phyloP scores from a whole-genome alignment of 2,113 vertebrate species.

The Thamnophis sirtalis region DNA sequence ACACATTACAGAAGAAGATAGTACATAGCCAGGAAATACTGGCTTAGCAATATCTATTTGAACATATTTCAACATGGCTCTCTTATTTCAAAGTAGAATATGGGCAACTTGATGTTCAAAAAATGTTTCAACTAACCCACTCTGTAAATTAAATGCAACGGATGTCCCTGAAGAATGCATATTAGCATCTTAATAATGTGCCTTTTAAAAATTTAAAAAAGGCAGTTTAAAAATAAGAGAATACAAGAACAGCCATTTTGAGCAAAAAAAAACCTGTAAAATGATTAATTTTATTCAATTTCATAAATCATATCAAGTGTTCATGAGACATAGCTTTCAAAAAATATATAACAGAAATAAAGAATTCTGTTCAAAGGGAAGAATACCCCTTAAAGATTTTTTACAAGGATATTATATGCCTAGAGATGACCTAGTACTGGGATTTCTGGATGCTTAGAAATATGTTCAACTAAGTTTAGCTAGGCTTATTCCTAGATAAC shows the following conservation, averaged over 20 bases:
- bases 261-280: neutral
- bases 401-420: neutral
- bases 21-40: neutral
- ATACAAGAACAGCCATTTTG: slow-evolving; percentile 21
- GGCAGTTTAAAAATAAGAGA: neutral
- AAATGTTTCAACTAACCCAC: neutral
- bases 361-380: slow-evolving; percentile 19
- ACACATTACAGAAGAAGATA: neutral
- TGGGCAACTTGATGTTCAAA: neutral
- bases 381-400: slow-evolving; percentile 21
- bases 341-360: slow-evolving; percentile 27
- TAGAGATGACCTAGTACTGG: neutral
- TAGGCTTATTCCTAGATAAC: neutral
- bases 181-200: neutral
- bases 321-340: slow-evolving; percentile 46
- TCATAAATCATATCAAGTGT: slow-evolving; percentile 39
- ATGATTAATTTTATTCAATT: slow-evolving; percentile 36
- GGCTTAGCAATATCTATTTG: neutral
- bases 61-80: neutral
- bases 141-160: neutral
- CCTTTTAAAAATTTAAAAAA: neutral
- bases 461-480: neutral
- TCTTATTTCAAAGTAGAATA: neutral
- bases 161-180: neutral
- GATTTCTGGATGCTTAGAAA: neutral